These are phyloP conservation scores for Mandrillus leucophaeus DNA, from an alignment of 2,113 vertebrate species.

Conservation along the genomic window DNA sequence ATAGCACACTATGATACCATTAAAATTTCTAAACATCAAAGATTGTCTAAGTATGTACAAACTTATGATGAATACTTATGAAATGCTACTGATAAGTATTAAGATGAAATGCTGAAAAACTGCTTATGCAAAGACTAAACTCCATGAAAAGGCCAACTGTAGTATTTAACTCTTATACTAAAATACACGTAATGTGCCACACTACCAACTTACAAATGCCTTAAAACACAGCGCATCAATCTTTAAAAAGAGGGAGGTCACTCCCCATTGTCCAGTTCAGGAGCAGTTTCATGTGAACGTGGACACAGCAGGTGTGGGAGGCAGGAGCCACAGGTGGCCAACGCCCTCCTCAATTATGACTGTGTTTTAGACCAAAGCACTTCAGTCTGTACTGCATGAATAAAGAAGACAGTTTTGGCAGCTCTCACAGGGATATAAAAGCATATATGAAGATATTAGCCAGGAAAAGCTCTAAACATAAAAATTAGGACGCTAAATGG, in stretches of 20 bases:
- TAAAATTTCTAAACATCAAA: neutral
- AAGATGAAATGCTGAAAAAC: neutral
- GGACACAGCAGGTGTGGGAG: no score
- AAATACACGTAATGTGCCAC: accelerated
- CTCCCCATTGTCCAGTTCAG: neutral
- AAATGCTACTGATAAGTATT: neutral
- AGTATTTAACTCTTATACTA: neutral
- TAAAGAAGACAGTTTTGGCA: accelerated
- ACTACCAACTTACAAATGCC: accelerated
- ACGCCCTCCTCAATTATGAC: accelerated
- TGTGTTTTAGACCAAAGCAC: accelerated
- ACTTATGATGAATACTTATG: neutral
- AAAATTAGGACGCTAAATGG: neutral
- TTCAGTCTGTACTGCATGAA: accelerated
- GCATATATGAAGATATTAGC: neutral
- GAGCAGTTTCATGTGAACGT: accelerated
- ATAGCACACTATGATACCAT: accelerated
- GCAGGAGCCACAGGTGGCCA: accelerated
- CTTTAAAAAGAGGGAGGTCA: accelerated
- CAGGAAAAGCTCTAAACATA: neutral
- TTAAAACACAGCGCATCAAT: no score
- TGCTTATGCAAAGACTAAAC: neutral
- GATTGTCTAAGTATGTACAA: neutral
- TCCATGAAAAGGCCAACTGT: accelerated
- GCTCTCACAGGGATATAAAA: accelerated